A percentile compares a stretch with the other conserved stretches of the same genome.
Evolutionary conservation across 2,113 vertebrate species (phyloP).

Genomic region (Ailuropoda melanoleuca): DNA sequence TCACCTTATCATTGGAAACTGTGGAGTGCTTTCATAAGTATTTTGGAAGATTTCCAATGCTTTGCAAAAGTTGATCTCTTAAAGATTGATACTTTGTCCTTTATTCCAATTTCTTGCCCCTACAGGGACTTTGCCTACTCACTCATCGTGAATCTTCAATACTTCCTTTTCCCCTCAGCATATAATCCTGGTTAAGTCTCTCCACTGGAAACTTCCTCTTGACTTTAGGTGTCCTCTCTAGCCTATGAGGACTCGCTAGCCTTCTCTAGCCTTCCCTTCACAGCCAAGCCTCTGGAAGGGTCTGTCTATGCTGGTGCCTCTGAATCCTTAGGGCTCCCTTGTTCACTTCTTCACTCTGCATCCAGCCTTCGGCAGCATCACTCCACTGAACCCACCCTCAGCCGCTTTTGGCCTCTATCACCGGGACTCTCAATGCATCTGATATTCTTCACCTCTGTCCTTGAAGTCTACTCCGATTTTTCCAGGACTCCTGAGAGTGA

Average conservation of each 20-base stretch:
- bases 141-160: neutral
- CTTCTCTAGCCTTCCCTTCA: neutral
- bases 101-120: neutral
- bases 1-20: neutral
- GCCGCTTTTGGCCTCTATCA: neutral
- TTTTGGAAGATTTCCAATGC: neutral
- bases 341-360: neutral
- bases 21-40: neutral
- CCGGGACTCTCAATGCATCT: neutral
- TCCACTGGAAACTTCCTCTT: neutral
- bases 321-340: rapidly evolving
- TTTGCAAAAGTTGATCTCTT: neutral
- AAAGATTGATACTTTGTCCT: neutral
- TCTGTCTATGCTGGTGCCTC: neutral
- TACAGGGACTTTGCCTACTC: neutral
- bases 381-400: neutral
- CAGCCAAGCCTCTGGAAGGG: neutral
- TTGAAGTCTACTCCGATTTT: neutral
- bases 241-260: too few relatives aligned
- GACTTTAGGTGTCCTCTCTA: too few relatives aligned
- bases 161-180: neutral
- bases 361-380: neutral
- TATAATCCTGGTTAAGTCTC: neutral
- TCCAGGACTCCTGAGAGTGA: neutral
- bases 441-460: neutral